Evolutionary conservation across 37 sponge, comb jelly and placozoan species (phyloP).

Genomic region (Agelas oroides): DNA sequence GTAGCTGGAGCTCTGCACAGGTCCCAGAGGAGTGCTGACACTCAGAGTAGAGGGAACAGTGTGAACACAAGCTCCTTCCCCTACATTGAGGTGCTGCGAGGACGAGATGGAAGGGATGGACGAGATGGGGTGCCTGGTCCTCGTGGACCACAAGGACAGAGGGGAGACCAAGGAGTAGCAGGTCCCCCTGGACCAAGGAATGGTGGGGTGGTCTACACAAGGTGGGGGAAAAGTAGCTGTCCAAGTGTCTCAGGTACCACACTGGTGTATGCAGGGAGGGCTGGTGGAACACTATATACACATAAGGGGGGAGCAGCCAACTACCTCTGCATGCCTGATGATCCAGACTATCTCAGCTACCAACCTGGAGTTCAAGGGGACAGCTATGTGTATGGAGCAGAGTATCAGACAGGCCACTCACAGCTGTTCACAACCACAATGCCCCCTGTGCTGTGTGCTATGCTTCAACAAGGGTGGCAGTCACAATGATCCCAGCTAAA

Average conservation of each 20-base stretch:
- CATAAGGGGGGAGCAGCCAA: constrained; percentile 22
- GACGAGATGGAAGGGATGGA: background rate
- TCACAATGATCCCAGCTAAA: constrained; percentile 51
- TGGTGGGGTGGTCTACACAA: constrained; percentile 19
- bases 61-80: no score
- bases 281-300: background rate
- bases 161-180: background rate
- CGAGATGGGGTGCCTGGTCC: background rate
- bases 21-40: no score
- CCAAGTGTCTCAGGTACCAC: constrained; percentile 10
- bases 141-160: background rate
- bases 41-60: no score
- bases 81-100: no score
- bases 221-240: constrained; percentile 38
- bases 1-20: no score
- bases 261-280: constrained; percentile 22
- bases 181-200: constrained; percentile 31
- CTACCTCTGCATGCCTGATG: constrained; percentile 31
- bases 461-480: constrained; percentile 26
- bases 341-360: constrained; percentile 41
- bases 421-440: constrained; percentile 5
- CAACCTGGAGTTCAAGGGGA: constrained; percentile 13
- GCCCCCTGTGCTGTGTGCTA: constrained; percentile 66
- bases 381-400: constrained; percentile 28
- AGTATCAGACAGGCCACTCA: constrained; percentile 34